Evolutionary conservation across 2,888 invertebrate species (phyloP).

Genomic region (Lepidonotus clava): DNA sequence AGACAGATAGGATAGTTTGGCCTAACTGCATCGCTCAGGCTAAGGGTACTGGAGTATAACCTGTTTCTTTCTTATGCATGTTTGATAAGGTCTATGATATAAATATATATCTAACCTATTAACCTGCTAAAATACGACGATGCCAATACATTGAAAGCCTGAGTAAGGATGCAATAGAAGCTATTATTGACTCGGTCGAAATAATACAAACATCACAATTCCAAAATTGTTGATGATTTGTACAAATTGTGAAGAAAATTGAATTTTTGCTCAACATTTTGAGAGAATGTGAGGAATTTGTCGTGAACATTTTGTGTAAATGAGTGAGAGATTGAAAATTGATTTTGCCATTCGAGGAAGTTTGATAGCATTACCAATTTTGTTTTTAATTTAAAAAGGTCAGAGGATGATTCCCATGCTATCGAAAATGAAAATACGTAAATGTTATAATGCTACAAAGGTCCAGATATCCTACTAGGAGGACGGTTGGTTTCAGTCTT

Average conservation of each 20-base stretch:
- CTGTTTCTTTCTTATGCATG: conserved; percentile 46
- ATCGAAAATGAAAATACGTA: neutral
- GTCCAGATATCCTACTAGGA: neutral
- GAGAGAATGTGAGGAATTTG: conserved; percentile 44
- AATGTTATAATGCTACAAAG: conserved; percentile 5
- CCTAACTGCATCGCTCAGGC: conserved; percentile 51
- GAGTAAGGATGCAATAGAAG: conserved; percentile 32
- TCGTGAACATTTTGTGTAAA: conserved; percentile 47
- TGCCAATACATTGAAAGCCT: neutral
- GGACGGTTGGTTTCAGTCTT: conserved; percentile 24
- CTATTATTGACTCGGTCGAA: conserved; percentile 3
- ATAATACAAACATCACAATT: conserved; percentile 46
- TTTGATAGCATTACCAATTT: conserved; percentile 41
- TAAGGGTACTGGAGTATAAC: conserved; percentile 45
- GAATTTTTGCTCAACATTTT: conserved; percentile 37
- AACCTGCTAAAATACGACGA: conserved; percentile 12
- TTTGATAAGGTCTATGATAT: conserved; percentile 39
- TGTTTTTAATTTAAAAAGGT: neutral
- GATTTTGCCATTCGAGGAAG: conserved; percentile 50
- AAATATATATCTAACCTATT: conserved; percentile 31
- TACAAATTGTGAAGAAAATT: conserved; percentile 49
- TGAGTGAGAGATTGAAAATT: conserved; percentile 48
- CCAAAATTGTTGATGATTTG: conserved; percentile 34
- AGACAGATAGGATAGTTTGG: conserved; percentile 48
- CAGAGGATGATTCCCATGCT: neutral